Evolutionary conservation across 1,140 invertebrate species (phyloP).

Genomic region (Drosophila bipectinata): DNA sequence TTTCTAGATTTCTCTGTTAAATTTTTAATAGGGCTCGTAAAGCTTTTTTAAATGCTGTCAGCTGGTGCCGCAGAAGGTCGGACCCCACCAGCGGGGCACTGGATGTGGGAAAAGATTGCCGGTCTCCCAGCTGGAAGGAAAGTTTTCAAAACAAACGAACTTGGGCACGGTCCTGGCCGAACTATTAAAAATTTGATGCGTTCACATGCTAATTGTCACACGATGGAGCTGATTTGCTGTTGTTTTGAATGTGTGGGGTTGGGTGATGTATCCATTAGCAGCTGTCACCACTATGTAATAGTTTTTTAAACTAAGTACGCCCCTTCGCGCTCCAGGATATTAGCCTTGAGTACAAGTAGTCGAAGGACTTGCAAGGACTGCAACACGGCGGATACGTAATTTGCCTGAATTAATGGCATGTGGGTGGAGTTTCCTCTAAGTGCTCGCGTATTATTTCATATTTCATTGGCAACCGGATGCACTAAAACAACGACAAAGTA

Average conservation of each 20-base stretch:
- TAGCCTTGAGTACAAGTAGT: constrained; percentile 17
- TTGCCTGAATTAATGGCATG: constrained; percentile 2
- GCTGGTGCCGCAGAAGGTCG: constrained; percentile 46
- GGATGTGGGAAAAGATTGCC: constrained; percentile 43
- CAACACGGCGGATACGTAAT: constrained; percentile 30
- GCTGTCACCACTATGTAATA: constrained; percentile 29
- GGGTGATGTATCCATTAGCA: constrained; percentile 38
- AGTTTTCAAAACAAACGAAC: constrained; percentile 41
- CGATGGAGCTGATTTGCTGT: constrained; percentile 23
- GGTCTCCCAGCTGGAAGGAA: constrained; percentile 35
- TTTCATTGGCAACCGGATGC: constrained; percentile 64
- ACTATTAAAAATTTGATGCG: constrained; percentile 61
- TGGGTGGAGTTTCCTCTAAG: constrained; percentile 27
- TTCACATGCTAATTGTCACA: constrained; percentile 63
- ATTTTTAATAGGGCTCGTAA: constrained; percentile 36
- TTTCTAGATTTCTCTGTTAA: constrained; percentile 46
- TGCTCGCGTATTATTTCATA: constrained; percentile 60
- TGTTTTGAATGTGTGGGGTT: not conserved
- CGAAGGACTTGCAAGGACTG: constrained; percentile 5
- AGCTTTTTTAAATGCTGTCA: constrained; percentile 40
- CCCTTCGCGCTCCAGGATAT: constrained; percentile 2
- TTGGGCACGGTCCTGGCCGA: constrained; percentile 38
- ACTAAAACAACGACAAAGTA: constrained; percentile 42
- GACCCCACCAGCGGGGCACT: not conserved
- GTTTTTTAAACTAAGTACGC: constrained; percentile 21